Evolutionary conservation across 1,140 invertebrate species (phyloP).

Genomic region (Teleopsis dalmanni): DNA sequence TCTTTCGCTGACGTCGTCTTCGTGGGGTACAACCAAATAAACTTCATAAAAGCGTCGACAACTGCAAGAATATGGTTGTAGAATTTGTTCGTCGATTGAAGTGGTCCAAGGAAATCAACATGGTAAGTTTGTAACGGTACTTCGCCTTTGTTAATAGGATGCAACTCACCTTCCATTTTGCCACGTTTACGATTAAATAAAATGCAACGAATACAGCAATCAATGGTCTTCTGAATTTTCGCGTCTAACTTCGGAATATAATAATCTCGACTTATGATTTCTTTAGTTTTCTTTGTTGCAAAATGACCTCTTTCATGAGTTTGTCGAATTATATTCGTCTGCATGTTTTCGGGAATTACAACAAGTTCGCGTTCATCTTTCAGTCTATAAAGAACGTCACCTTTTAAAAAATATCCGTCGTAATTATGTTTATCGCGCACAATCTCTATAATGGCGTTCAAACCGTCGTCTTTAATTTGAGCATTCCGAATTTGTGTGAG

Average conservation of each 20-base stretch:
- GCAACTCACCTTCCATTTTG: constrained; percentile 40
- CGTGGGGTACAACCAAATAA: constrained; percentile 36
- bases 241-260: constrained; percentile 30
- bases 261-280: constrained; percentile 38
- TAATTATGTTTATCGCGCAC: background rate
- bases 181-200: constrained; percentile 27
- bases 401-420: constrained; percentile 7
- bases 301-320: constrained; percentile 41
- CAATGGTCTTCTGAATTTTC: constrained; percentile 29
- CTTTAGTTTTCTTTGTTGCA: constrained; percentile 36
- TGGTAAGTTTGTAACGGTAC: constrained; percentile 21
- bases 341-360: constrained; percentile 28
- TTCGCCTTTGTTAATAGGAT: constrained; percentile 28
- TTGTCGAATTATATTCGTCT: constrained; percentile 23
- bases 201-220: constrained; percentile 32
- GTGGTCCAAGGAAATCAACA: constrained; percentile 19
- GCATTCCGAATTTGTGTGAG: too few species aligned
- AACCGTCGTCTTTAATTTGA: background rate
- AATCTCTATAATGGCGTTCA: background rate
- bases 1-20: constrained; percentile 28
- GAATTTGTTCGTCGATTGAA: constrained; percentile 23
- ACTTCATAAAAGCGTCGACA: constrained; percentile 25
- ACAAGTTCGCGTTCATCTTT: background rate
- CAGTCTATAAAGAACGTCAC: too few species aligned
- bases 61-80: constrained; percentile 31